Evolutionary conservation across 2,888 invertebrate genomes (phyloP).

Genomic region (Xestia sexstrigata): DNA sequence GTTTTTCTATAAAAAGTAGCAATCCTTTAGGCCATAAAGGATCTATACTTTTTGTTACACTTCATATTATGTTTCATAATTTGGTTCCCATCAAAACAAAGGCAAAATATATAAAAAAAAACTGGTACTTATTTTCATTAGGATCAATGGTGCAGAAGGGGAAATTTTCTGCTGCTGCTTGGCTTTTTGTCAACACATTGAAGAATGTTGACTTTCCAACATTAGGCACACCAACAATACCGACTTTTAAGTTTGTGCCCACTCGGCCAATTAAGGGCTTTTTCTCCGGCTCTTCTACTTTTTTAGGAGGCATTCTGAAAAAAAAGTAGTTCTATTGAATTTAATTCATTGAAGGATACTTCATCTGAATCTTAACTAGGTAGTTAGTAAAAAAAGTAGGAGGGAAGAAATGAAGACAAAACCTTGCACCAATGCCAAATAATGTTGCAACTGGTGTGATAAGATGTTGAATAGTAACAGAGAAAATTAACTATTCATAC

Average conservation of each 20-base stretch:
- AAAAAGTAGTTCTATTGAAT: background rate
- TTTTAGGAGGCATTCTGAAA: conserved; percentile 95
- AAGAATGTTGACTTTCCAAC: conserved; percentile 99
- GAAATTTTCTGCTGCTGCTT: conserved; percentile 99
- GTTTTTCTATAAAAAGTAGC: background rate
- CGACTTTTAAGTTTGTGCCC: conserved; percentile 98
- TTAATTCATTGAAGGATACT: background rate
- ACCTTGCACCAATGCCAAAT: background rate
- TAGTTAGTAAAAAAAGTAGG: background rate
- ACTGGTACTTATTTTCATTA: conserved; percentile 99
- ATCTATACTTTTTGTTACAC: background rate
- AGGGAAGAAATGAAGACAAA: background rate
- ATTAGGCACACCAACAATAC: conserved; percentile 99
- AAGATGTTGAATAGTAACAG: background rate
- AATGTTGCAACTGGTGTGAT: background rate
- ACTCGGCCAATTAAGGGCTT: conserved; percentile 98
- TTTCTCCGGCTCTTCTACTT: conserved; percentile 96
- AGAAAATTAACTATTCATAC: background rate
- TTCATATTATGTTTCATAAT: background rate
- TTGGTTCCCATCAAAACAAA: background rate
- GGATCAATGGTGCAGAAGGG: conserved; percentile 99
- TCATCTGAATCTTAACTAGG: background rate
- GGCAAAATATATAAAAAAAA: conserved; percentile 29
- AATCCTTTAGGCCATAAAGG: background rate
- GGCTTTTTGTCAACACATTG: conserved; percentile 99